Evolutionary conservation across 2,888 invertebrate genomes (phyloP).

Genomic region (Ommatoiulus sabulosus): DNA sequence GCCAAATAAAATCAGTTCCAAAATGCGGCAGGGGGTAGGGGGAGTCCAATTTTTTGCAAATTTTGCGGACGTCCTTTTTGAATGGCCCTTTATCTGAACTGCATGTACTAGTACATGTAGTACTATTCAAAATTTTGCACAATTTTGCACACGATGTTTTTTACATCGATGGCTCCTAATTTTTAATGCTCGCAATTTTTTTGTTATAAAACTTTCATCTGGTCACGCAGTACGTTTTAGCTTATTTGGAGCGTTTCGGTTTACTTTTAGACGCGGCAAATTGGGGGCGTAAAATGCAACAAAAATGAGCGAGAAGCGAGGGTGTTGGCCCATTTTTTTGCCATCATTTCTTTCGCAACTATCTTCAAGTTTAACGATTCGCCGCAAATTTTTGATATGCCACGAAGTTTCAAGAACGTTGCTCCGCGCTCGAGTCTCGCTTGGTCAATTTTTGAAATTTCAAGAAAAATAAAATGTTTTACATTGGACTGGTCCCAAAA

Average conservation of each 20-base stretch:
- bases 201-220: not conserved
- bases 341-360: not conserved
- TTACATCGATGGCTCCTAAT: not conserved
- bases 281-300: not conserved
- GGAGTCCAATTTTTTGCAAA: too few relatives aligned
- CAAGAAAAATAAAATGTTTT: not conserved
- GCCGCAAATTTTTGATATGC: not conserved
- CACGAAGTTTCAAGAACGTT: not conserved
- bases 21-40: too few relatives aligned
- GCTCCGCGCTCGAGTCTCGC: not conserved
- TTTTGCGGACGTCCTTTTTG: not conserved
- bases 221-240: not conserved
- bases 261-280: not conserved
- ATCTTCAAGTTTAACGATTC: not conserved
- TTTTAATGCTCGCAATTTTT: not conserved
- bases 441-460: not conserved
- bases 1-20: too few relatives aligned
- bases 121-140: not conserved
- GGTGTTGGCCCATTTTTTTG: slow-evolving; percentile 6
- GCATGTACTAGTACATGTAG: not conserved
- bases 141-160: not conserved
- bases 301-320: not conserved
- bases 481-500: slow-evolving; percentile 5
- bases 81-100: too few relatives aligned
- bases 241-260: not conserved